Base-by-base conservation (phyloP, 2,888 invertebrate species). In the Sussaba pulchella region DNA sequence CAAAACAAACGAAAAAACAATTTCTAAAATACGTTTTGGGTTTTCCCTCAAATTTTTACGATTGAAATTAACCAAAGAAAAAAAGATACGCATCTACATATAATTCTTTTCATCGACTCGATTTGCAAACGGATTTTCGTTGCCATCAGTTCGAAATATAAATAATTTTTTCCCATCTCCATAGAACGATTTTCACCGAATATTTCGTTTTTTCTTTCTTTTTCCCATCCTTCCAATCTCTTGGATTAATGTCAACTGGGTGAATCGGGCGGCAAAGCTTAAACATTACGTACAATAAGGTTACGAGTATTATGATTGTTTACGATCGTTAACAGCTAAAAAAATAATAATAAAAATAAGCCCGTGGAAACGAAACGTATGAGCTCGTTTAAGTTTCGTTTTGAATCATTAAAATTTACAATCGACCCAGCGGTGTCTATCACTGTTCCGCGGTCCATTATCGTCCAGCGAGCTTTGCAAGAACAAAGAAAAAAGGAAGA, bases 301-400 rank as follows among this genome's bases (percentile, higher is more conserved):
- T 54, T 80, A 83, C 84, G 85, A 88, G 86, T 86, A 87, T 87
- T 86, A 86, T 85, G 86, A 85, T 87, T 83, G 64, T 64, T 63
- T 74, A 64, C 59, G 63, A 57, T 84, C 80, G 83, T 84, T 80
- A 81, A 83, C 84, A 87, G 87, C 87, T 87, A 85, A 81, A 85
- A 81, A n/a, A n/a, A n/a, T n/a, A n/a, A n/a, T n/a, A n/a, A n/a
- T n/a, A n/a, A n/a, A n/a, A n/a, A n/a, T n/a, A n/a, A 88, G 87
- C 89, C 88, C 88, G 88, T 87, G 88, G 88, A 88, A n/a, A 87
- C 87, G 89, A 89, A 88, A 86, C 86, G 84, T n/a, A 80, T 78
- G 66, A 81, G 72, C 54, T 71, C 64, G 31, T 69, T 70, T 67
- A 36, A 63, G 74, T 63, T 47, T 12, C 45, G 57, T 39, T 50